These are phyloP conservation scores for Chloromyia formosa DNA, from an alignment of 2,888 invertebrate species.

Conservation along the genomic window DNA sequence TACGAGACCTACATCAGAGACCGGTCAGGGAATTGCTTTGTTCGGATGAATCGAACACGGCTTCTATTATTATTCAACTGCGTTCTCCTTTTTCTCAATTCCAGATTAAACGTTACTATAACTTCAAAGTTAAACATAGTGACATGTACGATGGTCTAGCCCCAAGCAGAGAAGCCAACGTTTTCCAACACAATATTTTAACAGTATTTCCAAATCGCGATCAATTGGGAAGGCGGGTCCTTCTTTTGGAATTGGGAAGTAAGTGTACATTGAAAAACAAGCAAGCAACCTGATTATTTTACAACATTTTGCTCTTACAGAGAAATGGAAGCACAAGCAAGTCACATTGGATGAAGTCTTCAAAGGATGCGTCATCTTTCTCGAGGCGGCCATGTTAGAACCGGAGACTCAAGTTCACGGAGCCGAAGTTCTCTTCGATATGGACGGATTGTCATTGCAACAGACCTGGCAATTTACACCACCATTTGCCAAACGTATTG, in stretches of 20 bases:
- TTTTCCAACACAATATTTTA: conserved; percentile 81
- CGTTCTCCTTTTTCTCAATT: no score
- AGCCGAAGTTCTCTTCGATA: conserved; percentile 83
- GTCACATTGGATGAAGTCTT: conserved; percentile 82
- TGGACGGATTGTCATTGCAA: conserved; percentile 82
- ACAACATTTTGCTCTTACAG: conserved; percentile 60
- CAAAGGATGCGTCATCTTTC: conserved; percentile 81
- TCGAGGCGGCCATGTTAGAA: conserved; percentile 85
- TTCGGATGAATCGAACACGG: no score
- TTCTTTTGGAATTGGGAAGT: conserved; percentile 84
- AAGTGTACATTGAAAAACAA: conserved; percentile 61
- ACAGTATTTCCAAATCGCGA: conserved; percentile 82
- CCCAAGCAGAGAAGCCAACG: conserved; percentile 78
- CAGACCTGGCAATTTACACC: conserved; percentile 90
- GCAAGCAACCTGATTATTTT: no score
- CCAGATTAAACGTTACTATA: conserved; percentile 83
- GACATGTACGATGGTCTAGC: conserved; percentile 76
- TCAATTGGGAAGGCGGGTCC: conserved; percentile 78
- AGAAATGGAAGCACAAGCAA: conserved; percentile 85
- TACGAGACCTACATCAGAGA: no score
- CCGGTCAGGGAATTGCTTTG: no score
- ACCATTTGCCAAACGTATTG: conserved; percentile 82
- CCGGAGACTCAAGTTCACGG: conserved; percentile 80
- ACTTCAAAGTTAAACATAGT: conserved; percentile 80
- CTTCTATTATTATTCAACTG: no score